Evolutionary conservation across 1,140 invertebrate species (phyloP), one percentile per base, ranked within the genome.

Genomic region (Anagrus nilaparvatae): DNA sequence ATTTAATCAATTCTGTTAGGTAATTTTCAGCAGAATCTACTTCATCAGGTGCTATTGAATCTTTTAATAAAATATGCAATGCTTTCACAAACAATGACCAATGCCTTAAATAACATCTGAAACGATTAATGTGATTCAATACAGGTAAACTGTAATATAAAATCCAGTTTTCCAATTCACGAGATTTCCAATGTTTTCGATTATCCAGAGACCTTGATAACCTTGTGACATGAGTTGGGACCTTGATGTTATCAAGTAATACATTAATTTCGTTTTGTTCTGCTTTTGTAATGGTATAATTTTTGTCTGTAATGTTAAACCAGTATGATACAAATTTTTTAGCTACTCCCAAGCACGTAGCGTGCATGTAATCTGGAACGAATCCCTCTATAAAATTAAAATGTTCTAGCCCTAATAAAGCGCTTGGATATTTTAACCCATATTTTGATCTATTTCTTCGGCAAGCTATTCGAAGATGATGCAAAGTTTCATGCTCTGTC

Each of bases 281-380:
- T 25, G 38, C 19, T 35, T 38, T 8, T 38, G 25, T 25, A 38
- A 44, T 44, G 6, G 44, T 14, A 18, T 34, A 35, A 24, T 17
- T 12, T 31, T 46, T 43, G 4, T n/a, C 3, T 10, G n/a, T 29
- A 3, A 8, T 21, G 19, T 39, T 31, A 8, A 46, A 35, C 44
- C 44, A 46, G 23, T 36, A 36, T 20, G 31, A 17, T 4, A 25
- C 19, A 32, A 49, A 49, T 31, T 45, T 30, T 30, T 36, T 49
- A 4, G 24, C 24, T 17, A 49, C 19, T 8, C 43, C 47, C 17
- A 49, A 39, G 18, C 32, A 16, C 17, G 44, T 20, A 8, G 18
- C 28, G 16, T 48, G 47, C 43, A 48, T 44, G 36, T 2, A 18
- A 49, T 48, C 47, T 2, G 43, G 47, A 4, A 44, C 43, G 39